Percentiles rank a stretch among this genome's conserved stretches.
These are phyloP conservation scores for Stercorarius parasiticus DNA, from an alignment of 2,113 vertebrate genomes.

Conservation along the genomic window DNA sequence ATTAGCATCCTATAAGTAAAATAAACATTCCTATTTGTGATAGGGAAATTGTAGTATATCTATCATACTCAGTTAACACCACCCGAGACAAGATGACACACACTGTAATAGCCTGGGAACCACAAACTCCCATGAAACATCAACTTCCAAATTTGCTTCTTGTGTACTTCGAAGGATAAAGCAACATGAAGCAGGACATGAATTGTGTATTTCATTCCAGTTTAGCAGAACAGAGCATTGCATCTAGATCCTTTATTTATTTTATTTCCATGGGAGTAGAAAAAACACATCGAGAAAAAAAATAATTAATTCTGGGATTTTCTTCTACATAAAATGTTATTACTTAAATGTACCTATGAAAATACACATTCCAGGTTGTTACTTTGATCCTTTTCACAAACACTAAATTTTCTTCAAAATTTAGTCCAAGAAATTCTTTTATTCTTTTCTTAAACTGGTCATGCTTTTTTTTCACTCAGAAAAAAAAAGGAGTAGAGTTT, in stretches of 20 bases:
- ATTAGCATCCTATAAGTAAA: background rate
- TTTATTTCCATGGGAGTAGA: background rate
- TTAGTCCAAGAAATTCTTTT: background rate
- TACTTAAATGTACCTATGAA: background rate
- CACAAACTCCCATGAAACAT: background rate
- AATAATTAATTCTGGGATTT: background rate
- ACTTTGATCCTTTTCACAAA: background rate
- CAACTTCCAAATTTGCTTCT: background rate
- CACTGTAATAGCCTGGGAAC: background rate
- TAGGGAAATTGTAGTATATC: background rate
- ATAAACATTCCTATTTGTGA: background rate
- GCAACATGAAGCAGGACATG: background rate
- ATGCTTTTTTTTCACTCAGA: background rate
- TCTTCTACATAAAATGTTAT: background rate
- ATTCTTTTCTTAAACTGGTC: background rate
- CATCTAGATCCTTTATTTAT: background rate
- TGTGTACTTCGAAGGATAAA: background rate
- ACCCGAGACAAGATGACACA: background rate
- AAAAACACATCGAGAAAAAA: background rate
- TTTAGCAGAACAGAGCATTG: background rate
- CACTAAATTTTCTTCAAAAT: background rate
- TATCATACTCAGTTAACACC: background rate
- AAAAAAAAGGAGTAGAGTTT: background rate
- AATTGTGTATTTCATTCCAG: background rate
- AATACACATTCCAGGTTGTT: background rate